Evolutionary conservation across 2,888 invertebrate genomes (phyloP), one percentile per base, ranked within the genome.

Genomic region (Lithophane socia): DNA sequence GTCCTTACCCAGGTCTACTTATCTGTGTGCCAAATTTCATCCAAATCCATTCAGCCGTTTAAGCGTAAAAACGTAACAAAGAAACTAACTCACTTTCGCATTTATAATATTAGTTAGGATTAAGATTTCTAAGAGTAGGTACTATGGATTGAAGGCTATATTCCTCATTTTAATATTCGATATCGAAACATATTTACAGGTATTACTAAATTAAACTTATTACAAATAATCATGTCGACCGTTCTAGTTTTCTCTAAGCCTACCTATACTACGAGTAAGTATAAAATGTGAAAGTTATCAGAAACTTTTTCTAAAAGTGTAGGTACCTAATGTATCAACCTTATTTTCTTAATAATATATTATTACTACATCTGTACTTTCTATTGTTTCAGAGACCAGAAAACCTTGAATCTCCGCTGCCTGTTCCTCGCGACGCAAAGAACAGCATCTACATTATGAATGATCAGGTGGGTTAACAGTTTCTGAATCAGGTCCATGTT

Each of bases 391-490:
- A 98, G 98, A 97, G 98, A 97, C 97, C 97, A 94, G 98, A 98
- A 97, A 98, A 97, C 95, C 97, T 98, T 93, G 98, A 98, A 93
- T 97, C 98, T 92, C 97, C 98, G 89, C 96, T 98, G 94, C 97
- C 97, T 95, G 97, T 97, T 93, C 97, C 97, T 90, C 98, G 98
- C 93, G 97, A 97, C 93, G 97, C 97, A 91, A 97, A 97, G 94
- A 93, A 92, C 90, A 97, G 97, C 97, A 97, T 97, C 90, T 98
- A 98, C 97, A 97, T 97, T 94, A 98, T 98, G 98, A 97, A 97
- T 93, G 98, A 98, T 95, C 98, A 98, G 97, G 98, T 98, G 52
- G 42, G 86, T 82, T 29, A 60, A 18, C 49, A 12, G 54, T 16
- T 61, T 54, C 52, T 21, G 12, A 69, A 42, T 47, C 24, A 58